These are phyloP conservation scores for Theristicus caerulescens DNA, from an alignment of 2,113 vertebrate species.

Conservation along the genomic window DNA sequence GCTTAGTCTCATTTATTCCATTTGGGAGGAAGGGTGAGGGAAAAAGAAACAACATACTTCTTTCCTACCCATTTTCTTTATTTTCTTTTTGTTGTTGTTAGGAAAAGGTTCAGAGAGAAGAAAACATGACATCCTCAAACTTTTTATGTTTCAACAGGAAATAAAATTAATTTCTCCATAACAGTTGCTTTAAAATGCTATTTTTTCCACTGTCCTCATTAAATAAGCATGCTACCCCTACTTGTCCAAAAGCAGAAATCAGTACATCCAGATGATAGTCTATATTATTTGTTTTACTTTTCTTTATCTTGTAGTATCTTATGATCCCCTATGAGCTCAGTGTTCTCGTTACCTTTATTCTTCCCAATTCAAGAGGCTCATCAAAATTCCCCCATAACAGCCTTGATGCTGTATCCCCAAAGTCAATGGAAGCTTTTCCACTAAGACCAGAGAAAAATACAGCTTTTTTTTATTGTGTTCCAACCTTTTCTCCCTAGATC, in stretches of 20 bases:
- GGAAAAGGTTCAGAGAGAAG: not conserved
- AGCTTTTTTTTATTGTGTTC: not conserved
- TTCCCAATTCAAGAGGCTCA: not conserved
- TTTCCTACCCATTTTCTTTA: not conserved
- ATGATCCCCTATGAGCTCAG: rapidly evolving
- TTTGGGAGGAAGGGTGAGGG: not conserved
- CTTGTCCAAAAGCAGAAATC: not conserved
- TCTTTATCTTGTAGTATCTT: not conserved
- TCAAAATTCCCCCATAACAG: not conserved
- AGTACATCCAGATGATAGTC: not conserved
- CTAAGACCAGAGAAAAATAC: not conserved
- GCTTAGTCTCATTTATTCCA: not conserved
- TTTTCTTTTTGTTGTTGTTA: not conserved
- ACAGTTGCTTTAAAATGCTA: not conserved
- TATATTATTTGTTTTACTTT: not conserved
- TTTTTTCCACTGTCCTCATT: not conserved
- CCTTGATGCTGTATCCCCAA: not conserved
- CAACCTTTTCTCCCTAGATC: not conserved
- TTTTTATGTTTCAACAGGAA: not conserved
- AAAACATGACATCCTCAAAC: not conserved
- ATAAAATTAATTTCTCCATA: not conserved
- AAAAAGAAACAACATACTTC: not conserved
- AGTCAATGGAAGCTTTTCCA: not conserved
- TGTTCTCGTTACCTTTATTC: not conserved
- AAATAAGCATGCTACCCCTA: not conserved